Evolutionary conservation across 2,797 vertebrate species (phyloP).

Genomic region (Micropoecilia bifurca): DNA sequence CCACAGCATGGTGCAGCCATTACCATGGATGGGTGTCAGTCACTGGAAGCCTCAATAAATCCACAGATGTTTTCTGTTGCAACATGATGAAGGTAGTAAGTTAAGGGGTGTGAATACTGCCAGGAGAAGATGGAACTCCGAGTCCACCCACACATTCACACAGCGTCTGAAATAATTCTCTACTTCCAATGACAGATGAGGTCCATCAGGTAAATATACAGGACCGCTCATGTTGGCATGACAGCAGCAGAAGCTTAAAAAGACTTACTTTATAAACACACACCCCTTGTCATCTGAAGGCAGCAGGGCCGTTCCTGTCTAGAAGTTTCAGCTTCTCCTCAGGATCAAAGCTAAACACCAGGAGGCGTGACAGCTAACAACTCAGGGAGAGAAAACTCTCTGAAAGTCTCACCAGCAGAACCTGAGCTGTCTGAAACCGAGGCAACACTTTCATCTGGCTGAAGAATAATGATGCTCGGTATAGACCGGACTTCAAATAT

Average conservation of each 20-base stretch:
- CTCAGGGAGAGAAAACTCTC: slow-evolving; percentile 1
- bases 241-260: not conserved
- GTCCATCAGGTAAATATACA: slow-evolving; percentile 40
- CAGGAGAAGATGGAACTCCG: not conserved
- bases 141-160: slow-evolving; percentile 14
- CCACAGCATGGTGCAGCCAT: not conserved
- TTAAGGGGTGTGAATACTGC: not conserved
- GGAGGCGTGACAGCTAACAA: not conserved
- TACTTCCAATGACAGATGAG: slow-evolving; percentile 39
- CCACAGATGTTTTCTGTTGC: not conserved
- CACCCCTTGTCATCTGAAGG: not conserved
- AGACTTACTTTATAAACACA: not conserved
- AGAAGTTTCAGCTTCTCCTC: not conserved
- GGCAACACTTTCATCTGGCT: not conserved
- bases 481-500: not conserved
- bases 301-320: not conserved
- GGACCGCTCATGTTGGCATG: not conserved
- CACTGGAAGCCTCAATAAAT: not conserved
- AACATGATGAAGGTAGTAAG: not conserved
- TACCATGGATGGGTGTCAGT: not conserved
- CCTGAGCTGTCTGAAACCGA: slow-evolving; percentile 2
- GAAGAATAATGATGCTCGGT: not conserved
- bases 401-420: slow-evolving; percentile 14
- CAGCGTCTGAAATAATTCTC: slow-evolving; percentile 51
- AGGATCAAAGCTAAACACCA: slow-evolving; percentile 21